Conservation (phyloP, 2,888 invertebrate genomes). For the Alitta virens region DNA sequence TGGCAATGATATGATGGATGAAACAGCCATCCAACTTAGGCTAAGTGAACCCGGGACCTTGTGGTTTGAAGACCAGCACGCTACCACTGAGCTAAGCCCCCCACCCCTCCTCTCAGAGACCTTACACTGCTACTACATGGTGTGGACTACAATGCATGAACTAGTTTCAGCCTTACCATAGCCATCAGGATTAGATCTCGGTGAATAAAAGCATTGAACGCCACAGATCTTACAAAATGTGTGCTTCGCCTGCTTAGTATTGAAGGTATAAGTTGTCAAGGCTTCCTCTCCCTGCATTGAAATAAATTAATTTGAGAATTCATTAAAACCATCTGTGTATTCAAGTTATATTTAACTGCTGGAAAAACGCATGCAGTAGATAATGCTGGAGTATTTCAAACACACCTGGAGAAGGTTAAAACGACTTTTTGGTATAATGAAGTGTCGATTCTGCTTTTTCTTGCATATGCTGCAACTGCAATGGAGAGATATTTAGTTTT, state of each 20-base stretch:
- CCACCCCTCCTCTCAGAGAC: no score
- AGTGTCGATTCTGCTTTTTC: conserved; percentile 60
- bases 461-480: conserved; percentile 60
- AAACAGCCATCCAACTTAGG: no score
- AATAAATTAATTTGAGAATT: conserved; percentile 22
- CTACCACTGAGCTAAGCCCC: no score
- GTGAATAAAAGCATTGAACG: conserved; percentile 62
- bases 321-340: not conserved
- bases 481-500: not conserved
- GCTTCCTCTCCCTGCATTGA: conserved; percentile 56
- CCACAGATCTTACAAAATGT: conserved; percentile 60
- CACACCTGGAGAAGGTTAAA: conserved; percentile 54
- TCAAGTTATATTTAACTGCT: not conserved
- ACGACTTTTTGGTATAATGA: conserved; percentile 57
- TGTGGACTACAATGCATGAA: no score
- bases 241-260: conserved; percentile 58
- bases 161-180: conserved; percentile 53
- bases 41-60: no score
- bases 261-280: conserved; percentile 59
- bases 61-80: no score
- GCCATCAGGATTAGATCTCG: conserved; percentile 61
- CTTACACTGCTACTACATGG: no score
- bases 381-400: not conserved
- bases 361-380: not conserved
- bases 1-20: no score